Percentiles rank a stretch among this genome's conserved stretches.
Conservation (phyloP, 2,113 vertebrate species). For the Brachionichthys hirsutus region DNA sequence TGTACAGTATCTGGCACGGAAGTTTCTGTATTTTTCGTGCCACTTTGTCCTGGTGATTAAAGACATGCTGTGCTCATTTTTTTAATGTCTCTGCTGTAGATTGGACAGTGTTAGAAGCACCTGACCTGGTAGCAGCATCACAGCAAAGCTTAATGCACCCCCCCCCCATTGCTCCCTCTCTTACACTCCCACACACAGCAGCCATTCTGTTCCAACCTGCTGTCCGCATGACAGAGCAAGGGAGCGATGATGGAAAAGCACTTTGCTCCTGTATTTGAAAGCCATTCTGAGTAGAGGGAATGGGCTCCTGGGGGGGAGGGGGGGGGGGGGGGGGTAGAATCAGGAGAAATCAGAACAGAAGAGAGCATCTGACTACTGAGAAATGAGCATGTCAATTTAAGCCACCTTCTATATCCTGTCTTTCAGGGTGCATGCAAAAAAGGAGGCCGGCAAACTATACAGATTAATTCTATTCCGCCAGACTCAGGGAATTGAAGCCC, state of each 20-base stretch:
- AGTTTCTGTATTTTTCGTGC: constrained; percentile 5
- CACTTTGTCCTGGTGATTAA: constrained; percentile 21
- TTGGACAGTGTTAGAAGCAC: constrained; percentile 21
- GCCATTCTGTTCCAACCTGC: constrained; percentile 54
- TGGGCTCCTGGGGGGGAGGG: not conserved
- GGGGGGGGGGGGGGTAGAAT: constrained; percentile 6
- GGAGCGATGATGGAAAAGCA: constrained; percentile 60
- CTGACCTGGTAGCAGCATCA: constrained; percentile 45
- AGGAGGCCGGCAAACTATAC: constrained; percentile 42
- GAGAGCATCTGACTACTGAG: constrained; percentile 3
- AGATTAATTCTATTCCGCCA: constrained; percentile 69
- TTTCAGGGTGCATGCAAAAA: constrained; percentile 44
- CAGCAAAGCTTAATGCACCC: constrained; percentile 37
- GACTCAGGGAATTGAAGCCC: constrained; percentile 57
- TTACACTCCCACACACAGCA: constrained; percentile 31
- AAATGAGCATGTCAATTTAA: constrained; percentile 34
- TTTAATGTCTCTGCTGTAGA: constrained; percentile 31
- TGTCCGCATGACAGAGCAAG: constrained; percentile 57
- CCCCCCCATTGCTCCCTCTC: constrained; percentile 19
- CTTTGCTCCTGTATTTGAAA: constrained; percentile 45
- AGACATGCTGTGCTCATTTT: constrained; percentile 22
- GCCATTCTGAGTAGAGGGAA: constrained; percentile 25
- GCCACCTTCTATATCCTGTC: constrained; percentile 35
- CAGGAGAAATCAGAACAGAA: constrained; percentile 34
- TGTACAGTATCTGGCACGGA: constrained; percentile 21